Evolutionary conservation across 1,140 invertebrate genomes (phyloP), one percentile per base, ranked within the genome.

Genomic region (Megalopta genalis): DNA sequence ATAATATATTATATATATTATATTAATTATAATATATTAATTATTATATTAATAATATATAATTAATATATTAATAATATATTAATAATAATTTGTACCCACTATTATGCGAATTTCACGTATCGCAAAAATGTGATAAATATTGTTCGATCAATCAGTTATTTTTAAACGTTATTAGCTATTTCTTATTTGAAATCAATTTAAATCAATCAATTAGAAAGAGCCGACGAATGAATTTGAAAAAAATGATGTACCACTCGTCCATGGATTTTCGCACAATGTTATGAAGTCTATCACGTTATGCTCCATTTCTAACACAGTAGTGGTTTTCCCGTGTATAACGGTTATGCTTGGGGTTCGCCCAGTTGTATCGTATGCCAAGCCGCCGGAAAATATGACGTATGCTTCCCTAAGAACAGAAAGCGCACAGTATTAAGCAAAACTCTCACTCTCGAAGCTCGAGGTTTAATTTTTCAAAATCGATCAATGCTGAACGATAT

Each of bases 241-340:
- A 49, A 57, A 39, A 18, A 70, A 57, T 46, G 64, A 94, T 93
- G 94, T 93, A 98, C 98, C 98, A 90, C 97, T 97, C 72, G 95
- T 94, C 95, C 97, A 99, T 37, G 98, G 98, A 87, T 96, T 98
- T 92, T 99, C 97, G 93, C 97, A 99, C 27, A 99, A 94, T 42
- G 97, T 97, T 87, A 99, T 96, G 94, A 99, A 99, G 94, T 99
- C 98, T 67, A 99, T 95, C 67, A 99, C 98, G 90, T 96, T 97
- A 93, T 99, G 98, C 90, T 99, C 99, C 99, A 99, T 99, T 94
- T 99, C 98, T 84, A 99, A 94, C 68, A 99, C 98, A 2, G 98
- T 99, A 59, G 98, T 99, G 80, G 96, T 97, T 94, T 98, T 98
- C 73, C 97, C 97, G 91, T 98, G 97, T 90, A 99, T 97, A 77